A percentile compares a stretch with the other conserved stretches of the same genome.
Conservation (phyloP, 2,888 invertebrate species). For the Isoperla grammatica region DNA sequence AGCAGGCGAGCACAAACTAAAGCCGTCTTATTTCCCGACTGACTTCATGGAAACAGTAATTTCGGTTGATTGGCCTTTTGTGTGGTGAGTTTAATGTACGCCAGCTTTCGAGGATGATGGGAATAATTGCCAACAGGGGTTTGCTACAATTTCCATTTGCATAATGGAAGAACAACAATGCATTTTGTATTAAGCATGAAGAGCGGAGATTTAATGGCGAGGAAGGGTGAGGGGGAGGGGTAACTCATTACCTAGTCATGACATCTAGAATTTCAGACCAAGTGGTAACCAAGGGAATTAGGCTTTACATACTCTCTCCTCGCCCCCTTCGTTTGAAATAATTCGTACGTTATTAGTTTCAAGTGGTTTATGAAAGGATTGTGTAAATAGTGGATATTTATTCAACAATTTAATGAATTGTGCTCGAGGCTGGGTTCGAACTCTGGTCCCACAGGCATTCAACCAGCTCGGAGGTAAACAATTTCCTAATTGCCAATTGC, state of each 20-base stretch:
- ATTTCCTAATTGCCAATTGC: conserved; percentile 17
- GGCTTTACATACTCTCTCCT: neutral
- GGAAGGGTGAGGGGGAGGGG: conserved; percentile 36
- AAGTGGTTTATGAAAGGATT: conserved; percentile 20
- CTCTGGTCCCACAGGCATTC: conserved; percentile 13
- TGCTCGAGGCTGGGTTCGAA: conserved; percentile 14
- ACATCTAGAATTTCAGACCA: conserved; percentile 45
- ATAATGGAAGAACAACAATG: conserved; percentile 50
- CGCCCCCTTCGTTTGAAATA: conserved; percentile 2
- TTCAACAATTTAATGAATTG: conserved; percentile 20
- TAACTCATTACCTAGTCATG: conserved; percentile 43
- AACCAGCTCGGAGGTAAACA: conserved; percentile 17
- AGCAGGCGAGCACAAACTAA: neutral
- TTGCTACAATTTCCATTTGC: conserved; percentile 45
- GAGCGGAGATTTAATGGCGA: conserved; percentile 47
- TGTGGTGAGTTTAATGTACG: conserved; percentile 13
- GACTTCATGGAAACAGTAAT: conserved; percentile 2
- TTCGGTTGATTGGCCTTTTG: conserved; percentile 17
- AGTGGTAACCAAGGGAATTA: conserved; percentile 37
- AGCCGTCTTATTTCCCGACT: conserved; percentile 1
- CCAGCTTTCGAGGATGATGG: conserved; percentile 19
- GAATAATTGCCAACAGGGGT: conserved; percentile 22
- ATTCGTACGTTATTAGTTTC: conserved; percentile 17
- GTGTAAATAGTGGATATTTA: conserved; percentile 17
- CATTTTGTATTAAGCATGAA: conserved; percentile 45